Base-by-base conservation (phyloP, 2,888 invertebrate species). In the Pandemis corylana region DNA sequence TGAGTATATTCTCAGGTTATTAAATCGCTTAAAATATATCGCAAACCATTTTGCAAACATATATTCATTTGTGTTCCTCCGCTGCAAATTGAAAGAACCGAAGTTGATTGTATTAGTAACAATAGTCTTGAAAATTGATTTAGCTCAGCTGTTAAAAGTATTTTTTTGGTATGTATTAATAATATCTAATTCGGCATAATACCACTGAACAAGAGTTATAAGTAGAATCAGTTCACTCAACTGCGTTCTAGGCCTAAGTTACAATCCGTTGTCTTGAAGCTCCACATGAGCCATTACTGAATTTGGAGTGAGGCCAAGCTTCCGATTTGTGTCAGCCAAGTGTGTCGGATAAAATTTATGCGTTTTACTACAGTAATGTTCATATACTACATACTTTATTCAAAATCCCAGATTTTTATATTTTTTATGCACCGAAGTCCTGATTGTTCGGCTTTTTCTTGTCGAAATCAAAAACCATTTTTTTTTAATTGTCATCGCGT, bases 261-360 rank as follows among this genome's bases (percentile, higher is more conserved):
- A 77, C 15, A 82, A 68, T 62, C 64, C 71, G 71, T 75, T 72
- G 71, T 71, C 75, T 75, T 68, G 66, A 67, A 71, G 67, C 75
- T 71, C 68, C 71, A 75, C 71, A 75, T 75, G 75, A 75, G 68
- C 75, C 71, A 71, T 71, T 75, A 75, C 75, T 62, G 71, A 64
- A 68, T 68, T 75, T 75, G 75, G 75, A 75, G 68, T 75, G 49
- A 67, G 63, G 71, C 75, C 75, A 75, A 75, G 42, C 68, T 68
- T 71, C 68, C 67, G 75, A 75, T 75, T 75, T 75, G 75, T 75
- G 75, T 75, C 71, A 75, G 75, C 75, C 75, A 75, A 75, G 62
- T 75, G 68, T 75, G 75, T 75, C 75, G 75, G 71, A 71, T 64
- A 72, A 70, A 71, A 75, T 75, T 75, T 71, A 75, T 71, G 75